phyloP scores from a whole-genome alignment of 1,140 invertebrate genomes.

The Drosophila takahashii region DNA sequence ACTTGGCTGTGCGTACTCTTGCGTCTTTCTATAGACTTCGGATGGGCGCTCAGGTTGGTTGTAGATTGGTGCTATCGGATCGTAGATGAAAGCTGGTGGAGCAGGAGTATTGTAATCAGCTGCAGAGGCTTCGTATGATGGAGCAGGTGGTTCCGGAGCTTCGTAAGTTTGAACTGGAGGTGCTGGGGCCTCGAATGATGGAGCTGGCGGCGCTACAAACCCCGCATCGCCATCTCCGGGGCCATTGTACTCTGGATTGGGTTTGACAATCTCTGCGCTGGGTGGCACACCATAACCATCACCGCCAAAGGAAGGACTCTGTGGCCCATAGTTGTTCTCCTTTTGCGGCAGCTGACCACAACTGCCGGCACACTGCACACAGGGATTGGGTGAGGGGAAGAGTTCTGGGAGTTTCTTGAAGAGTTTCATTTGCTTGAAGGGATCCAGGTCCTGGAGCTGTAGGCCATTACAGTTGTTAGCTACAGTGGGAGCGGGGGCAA shows the following conservation, averaged over 20 bases:
- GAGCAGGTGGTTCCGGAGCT: conserved; percentile 8
- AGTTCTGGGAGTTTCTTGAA: conserved; percentile 72
- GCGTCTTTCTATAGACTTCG: conserved; percentile 39
- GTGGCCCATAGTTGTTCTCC: conserved; percentile 38
- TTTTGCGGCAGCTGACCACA: conserved; percentile 18
- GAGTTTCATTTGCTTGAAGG: conserved; percentile 65
- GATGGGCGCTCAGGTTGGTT: conserved; percentile 1
- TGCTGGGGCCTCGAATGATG: conserved; percentile 28
- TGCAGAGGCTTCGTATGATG: conserved; percentile 1
- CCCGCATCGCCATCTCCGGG: conserved; percentile 66
- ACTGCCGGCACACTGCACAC: conserved; percentile 29
- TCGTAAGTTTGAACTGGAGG: conserved; percentile 17
- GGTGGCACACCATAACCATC: conserved; percentile 2
- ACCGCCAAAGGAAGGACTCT: conserved; percentile 26
- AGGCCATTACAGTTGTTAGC: conserved; percentile 44
- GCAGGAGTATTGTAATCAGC: neutral
- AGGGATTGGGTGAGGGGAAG: conserved; percentile 41
- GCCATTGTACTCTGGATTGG: conserved; percentile 54
- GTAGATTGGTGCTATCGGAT: conserved; percentile 26
- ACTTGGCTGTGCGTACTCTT: conserved; percentile 17
- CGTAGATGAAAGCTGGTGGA: conserved; percentile 18
- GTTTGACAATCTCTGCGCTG: conserved; percentile 26
- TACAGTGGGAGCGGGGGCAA: neutral
- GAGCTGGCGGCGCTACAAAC: conserved; percentile 38
- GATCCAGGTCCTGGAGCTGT: conserved; percentile 55